Percentiles rank a stretch among this genome's conserved stretches.
Conservation (phyloP, 2,888 invertebrate species). For the Chorisops tibialis region DNA sequence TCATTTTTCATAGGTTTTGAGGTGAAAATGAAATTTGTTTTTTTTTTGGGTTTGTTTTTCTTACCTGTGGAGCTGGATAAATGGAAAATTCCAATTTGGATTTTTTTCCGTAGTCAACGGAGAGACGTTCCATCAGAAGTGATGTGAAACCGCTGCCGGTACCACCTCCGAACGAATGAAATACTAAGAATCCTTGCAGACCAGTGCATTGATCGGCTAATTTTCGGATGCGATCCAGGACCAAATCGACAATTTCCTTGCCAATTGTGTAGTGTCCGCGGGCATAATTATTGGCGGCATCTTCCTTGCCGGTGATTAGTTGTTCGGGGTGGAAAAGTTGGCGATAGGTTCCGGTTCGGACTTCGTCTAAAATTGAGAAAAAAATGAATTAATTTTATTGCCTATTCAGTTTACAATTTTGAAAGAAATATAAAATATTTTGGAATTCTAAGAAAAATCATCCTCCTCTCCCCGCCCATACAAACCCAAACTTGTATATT, state of each 20-base stretch:
- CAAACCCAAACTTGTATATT: no score
- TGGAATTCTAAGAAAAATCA: no score
- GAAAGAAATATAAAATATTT: no score
- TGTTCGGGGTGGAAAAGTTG: slow-evolving; percentile 89
- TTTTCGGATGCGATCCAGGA: slow-evolving; percentile 76
- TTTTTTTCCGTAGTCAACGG: slow-evolving; percentile 91
- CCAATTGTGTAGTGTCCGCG: slow-evolving; percentile 93
- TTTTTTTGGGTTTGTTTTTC: slow-evolving; percentile 34
- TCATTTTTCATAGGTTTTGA: not conserved
- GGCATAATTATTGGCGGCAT: slow-evolving; percentile 92
- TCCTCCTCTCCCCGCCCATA: no score
- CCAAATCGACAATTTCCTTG: slow-evolving; percentile 82
- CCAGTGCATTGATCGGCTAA: slow-evolving; percentile 85
- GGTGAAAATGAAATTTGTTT: not conserved
- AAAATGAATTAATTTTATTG: not conserved
- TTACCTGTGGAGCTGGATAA: slow-evolving; percentile 90
- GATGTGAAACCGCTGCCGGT: slow-evolving; percentile 93
- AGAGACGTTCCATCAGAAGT: slow-evolving; percentile 85
- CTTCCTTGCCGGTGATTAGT: slow-evolving; percentile 87
- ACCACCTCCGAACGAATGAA: slow-evolving; percentile 89
- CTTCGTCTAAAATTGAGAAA: slow-evolving; percentile 61
- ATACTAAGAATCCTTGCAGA: slow-evolving; percentile 83
- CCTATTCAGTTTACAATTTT: no score
- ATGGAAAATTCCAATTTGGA: slow-evolving; percentile 91
- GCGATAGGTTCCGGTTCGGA: slow-evolving; percentile 78